Evolutionary conservation across 2,113 vertebrate species (phyloP), one percentile per base, ranked within the genome.

Genomic region (Eublepharis macularius): DNA sequence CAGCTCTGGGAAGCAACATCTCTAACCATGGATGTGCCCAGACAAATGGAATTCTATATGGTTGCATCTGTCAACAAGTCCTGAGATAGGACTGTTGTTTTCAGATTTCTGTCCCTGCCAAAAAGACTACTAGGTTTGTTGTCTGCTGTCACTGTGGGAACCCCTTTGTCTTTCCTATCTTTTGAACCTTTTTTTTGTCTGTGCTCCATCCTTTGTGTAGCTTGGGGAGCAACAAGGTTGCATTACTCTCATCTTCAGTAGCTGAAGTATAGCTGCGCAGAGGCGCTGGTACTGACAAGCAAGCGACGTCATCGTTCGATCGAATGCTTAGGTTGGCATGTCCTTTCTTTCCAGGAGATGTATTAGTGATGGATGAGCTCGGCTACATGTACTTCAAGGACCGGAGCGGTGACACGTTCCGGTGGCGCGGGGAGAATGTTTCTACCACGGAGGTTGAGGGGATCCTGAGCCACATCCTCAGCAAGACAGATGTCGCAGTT

Each of bases 341-440:
- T 26, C 39, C 19, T 43, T 68, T 80, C 10, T 49, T 79, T 34
- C 0, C 75, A 99, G 99, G 99, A 4, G 99, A 99, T 0, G 98
- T 99, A 74, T 92, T 99, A 89, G 96, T 98, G 91, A 99, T 99
- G 99, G 99, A 99, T 10, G 96, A 98, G 70, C 97, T 95, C 0
- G 99, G 99, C 70, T 97, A 98, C 96, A 98, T 99, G 97, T 99
- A 97, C 91, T 99, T 99, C 91, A 97, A 97, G 86, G 99, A 99
- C 92, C 98, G 99, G 81, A 99, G 98, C 0, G 99, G 99, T 49
- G 99, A 99, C 96, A 99, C 99, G 0, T 99, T 98, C 95, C 98
- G 99, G 91, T 99, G 99, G 99, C 99, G 99, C 77, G 99, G 99
- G 41, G 99, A 99, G 95, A 99, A 99, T 0, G 98, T 99, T 84